These are phyloP conservation scores for Chalcis sispes DNA, from an alignment of 2,888 invertebrate genomes.

Conservation along the genomic window DNA sequence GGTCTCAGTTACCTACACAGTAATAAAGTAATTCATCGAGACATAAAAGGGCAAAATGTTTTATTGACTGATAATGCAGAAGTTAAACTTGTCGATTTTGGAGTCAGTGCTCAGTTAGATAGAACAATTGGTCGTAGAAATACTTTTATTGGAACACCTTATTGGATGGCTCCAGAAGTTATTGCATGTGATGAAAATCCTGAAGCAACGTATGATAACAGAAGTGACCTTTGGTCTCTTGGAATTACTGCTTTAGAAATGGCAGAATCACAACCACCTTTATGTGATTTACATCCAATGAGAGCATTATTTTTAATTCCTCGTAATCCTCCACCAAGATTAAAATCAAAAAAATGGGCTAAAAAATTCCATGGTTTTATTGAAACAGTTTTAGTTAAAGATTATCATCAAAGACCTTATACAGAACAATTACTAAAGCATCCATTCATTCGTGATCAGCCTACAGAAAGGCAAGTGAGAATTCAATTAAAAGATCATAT, in stretches of 20 bases:
- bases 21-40: conserved; percentile 99
- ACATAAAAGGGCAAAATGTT: conserved; percentile 99
- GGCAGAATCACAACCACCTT: conserved; percentile 99
- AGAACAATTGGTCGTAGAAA: conserved; percentile 98
- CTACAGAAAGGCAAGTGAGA: conserved; percentile 97
- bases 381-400: conserved; percentile 98
- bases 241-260: conserved; percentile 99
- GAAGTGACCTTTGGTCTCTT: conserved; percentile 93
- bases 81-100: conserved; percentile 99
- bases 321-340: conserved; percentile 96
- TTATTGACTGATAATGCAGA: conserved; percentile 99
- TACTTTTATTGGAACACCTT: conserved; percentile 98
- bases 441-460: conserved; percentile 98
- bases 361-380: conserved; percentile 99
- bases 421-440: conserved; percentile 98
- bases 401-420: conserved; percentile 98
- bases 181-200: conserved; percentile 99
- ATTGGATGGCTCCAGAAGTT: conserved; percentile 99
- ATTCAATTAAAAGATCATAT: conserved; percentile 99
- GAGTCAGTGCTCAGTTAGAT: conserved; percentile 99
- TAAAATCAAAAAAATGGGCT: conserved; percentile 98
- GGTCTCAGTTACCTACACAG: conserved; percentile 98
- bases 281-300: conserved; percentile 99
- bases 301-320: conserved; percentile 96
- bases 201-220: conserved; percentile 99